Evolutionary conservation across 2,888 invertebrate species (phyloP).

Genomic region (Habroteleia sp.): DNA sequence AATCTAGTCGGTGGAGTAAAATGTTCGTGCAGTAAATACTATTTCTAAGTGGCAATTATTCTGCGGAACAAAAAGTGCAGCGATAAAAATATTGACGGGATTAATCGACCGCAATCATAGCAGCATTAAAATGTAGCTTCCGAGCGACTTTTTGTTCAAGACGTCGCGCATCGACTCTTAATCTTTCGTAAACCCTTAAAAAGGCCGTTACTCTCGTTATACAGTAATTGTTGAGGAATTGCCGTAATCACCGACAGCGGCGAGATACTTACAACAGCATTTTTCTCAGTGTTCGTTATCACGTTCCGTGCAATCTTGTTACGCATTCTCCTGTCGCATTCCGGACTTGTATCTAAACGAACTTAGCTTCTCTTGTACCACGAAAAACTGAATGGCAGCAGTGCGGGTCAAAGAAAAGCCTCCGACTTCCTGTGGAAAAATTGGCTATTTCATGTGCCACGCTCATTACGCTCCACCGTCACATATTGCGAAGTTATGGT

Average conservation of each 20-base stretch:
- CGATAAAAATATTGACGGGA: constrained; percentile 31
- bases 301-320: constrained; percentile 64
- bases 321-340: constrained; percentile 62
- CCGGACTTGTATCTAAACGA: constrained; percentile 54
- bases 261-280: constrained; percentile 50
- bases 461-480: constrained; percentile 55
- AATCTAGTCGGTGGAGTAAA: too few relatives aligned
- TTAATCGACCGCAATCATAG: constrained; percentile 38
- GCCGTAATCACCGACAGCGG: constrained; percentile 56
- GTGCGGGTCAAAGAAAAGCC: constrained; percentile 50
- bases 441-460: constrained; percentile 58
- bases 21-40: too few relatives aligned
- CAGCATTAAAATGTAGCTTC: constrained; percentile 44
- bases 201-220: constrained; percentile 55
- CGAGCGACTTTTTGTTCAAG: constrained; percentile 45
- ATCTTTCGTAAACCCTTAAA: constrained; percentile 47
- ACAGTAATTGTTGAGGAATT: constrained; percentile 59
- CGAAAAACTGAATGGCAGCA: constrained; percentile 57
- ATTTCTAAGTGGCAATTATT: constrained; percentile 24
- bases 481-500: constrained; percentile 45
- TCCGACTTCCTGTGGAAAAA: constrained; percentile 51
- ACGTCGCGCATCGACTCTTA: constrained; percentile 33
- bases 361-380: constrained; percentile 22
- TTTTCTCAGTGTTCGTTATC: constrained; percentile 63
- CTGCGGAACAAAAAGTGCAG: constrained; percentile 8